Base-by-base conservation (phyloP, 2,113 vertebrate species). In the Eira barbara region DNA sequence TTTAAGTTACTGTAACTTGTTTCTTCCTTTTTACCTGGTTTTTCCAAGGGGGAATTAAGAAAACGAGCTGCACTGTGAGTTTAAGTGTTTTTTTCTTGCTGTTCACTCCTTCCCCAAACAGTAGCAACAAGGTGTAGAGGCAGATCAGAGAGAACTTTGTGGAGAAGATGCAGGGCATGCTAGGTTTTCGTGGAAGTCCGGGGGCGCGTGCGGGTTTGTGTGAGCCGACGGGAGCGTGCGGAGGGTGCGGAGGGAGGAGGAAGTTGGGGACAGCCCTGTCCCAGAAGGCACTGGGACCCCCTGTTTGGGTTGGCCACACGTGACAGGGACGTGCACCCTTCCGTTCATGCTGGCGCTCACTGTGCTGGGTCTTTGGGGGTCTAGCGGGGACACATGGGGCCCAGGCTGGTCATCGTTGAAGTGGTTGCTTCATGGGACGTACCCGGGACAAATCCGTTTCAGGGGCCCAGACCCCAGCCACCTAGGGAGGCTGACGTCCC, bases 291-390 rank as follows among this genome's bases (percentile, higher is more conserved):
- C 69, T 49, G 49, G 87, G 29, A 2, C 29, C 15, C 0, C 8
- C 7, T 0, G 3, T 27, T 4, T 2, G 61, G 67, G 25, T 25
- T 1, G 4, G n/a, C 47, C 18, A 3, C 10, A 0, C 0, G 12
- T 1, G 31, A 31, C 11, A 17, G 52, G 63, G 34, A 4, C 1
- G 6, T 7, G 78, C 2, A 0, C 18, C 23, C 39, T 82, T 57
- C 42, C 17, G 0, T 20, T 47, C 1, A 14, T 0, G 47, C 29
- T 11, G 23, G 25, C 1, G 7, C 23, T 31, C 6, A 4, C 3
- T 14, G 31, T 20, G 29, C 71, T 34, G 7, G 63, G 52, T 42
- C 47, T 29, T 65, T 31, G 17, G 4, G 74, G 42, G 2, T 2
- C 4, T 4, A 8, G 12, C 0, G 7, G 21, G 74, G 74, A 45